phyloP scores from a whole-genome alignment of 1,140 invertebrate genomes.

The Zaprionus kolodkinae region DNA sequence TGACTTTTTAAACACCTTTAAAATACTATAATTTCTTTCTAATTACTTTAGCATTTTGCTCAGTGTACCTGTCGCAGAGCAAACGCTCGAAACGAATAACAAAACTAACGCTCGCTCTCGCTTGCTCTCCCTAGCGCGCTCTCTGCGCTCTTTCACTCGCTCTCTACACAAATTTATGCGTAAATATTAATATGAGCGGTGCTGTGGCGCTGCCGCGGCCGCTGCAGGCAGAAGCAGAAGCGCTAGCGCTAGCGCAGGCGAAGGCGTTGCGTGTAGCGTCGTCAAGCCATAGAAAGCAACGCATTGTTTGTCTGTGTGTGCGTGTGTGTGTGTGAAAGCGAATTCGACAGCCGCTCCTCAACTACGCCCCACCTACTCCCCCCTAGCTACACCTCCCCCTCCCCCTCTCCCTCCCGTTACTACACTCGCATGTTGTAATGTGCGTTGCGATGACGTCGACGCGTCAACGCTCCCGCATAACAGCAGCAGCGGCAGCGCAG shows the following conservation, averaged over 20 bases:
- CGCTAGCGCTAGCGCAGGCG: neutral
- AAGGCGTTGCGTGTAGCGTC: slow-evolving; percentile 13
- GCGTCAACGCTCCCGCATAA: slow-evolving; percentile 54
- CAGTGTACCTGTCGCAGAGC: slow-evolving; percentile 43
- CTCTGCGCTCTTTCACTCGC: slow-evolving; percentile 13
- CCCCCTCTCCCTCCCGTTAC: neutral
- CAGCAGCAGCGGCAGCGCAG: slow-evolving; percentile 17
- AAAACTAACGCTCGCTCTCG: slow-evolving; percentile 39
- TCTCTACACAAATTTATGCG: slow-evolving; percentile 31
- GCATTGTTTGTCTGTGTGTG: slow-evolving; percentile 20
- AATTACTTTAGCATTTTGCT: neutral
- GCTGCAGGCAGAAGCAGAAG: slow-evolving; percentile 1
- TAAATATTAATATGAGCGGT: slow-evolving; percentile 39
- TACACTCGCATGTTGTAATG: slow-evolving; percentile 43
- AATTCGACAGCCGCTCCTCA: slow-evolving; percentile 36
- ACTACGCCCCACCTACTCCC: neutral
- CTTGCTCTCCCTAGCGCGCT: slow-evolving; percentile 11
- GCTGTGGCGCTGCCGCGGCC: neutral
- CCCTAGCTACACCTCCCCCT: no score
- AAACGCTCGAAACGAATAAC: slow-evolving; percentile 21
- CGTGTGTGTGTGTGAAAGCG: slow-evolving; percentile 50
- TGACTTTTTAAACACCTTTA: neutral
- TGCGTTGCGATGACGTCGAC: slow-evolving; percentile 55
- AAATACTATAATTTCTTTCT: slow-evolving; percentile 2
- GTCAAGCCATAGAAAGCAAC: slow-evolving; percentile 51